A percentile compares a stretch with the other conserved stretches of the same genome.
Evolutionary conservation across 2,797 vertebrate species (phyloP).

Genomic region (Gallinago nigripennis): DNA sequence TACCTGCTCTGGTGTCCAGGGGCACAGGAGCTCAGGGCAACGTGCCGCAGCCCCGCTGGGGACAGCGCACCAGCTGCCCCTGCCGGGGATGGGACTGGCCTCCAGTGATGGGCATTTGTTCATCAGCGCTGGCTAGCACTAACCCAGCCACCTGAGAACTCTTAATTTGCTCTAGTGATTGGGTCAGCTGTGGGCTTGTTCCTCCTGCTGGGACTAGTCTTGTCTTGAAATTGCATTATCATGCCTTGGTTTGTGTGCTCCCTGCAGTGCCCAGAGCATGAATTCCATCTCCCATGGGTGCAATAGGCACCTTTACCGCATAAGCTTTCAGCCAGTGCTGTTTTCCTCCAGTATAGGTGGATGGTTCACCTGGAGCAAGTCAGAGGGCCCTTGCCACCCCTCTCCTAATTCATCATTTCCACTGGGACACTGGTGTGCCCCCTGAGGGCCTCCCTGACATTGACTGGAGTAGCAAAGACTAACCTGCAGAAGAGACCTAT

Average conservation of each 20-base stretch:
- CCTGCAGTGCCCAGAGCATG: neutral
- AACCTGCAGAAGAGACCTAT: neutral
- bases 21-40: rapidly evolving
- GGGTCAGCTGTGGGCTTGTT: neutral
- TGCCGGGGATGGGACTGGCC: neutral
- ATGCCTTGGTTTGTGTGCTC: neutral
- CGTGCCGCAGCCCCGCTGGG: neutral
- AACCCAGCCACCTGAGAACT: neutral
- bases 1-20: neutral
- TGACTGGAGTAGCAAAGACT: neutral
- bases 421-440: neutral
- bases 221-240: neutral
- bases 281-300: neutral
- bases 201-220: neutral
- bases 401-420: neutral
- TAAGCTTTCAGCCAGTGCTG: neutral
- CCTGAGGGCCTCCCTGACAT: neutral
- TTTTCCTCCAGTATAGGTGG: neutral
- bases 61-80: rapidly evolving
- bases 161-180: neutral
- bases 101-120: neutral
- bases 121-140: neutral
- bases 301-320: neutral
- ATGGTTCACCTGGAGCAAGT: neutral
- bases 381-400: neutral